These are phyloP conservation scores for Forbesichthys papilliferus DNA, from an alignment of 2,113 vertebrate species.

Conservation along the genomic window DNA sequence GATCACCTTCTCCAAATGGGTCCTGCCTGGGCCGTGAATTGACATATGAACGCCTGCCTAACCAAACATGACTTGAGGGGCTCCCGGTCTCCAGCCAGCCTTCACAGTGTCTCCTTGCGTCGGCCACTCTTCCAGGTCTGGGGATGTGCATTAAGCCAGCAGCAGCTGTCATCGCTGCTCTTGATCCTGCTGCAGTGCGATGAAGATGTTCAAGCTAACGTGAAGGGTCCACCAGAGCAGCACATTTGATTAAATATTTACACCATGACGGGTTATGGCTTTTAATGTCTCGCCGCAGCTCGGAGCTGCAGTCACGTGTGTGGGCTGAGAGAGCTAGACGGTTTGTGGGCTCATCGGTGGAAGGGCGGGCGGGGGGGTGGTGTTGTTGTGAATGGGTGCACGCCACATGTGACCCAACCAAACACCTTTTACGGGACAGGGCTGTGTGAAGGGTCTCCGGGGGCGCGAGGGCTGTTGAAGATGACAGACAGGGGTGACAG, in stretches of 20 bases:
- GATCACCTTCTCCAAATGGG: slow-evolving; percentile 46
- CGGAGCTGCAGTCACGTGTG: slow-evolving; percentile 44
- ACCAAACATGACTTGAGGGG: slow-evolving; percentile 42
- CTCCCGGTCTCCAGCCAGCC: slow-evolving; percentile 34
- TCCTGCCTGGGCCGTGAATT: slow-evolving; percentile 46
- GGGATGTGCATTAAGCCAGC: slow-evolving; percentile 59
- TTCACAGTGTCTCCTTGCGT: slow-evolving; percentile 61
- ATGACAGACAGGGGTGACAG: slow-evolving; percentile 9
- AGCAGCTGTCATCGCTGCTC: slow-evolving; percentile 60
- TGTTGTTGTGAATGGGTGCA: neutral
- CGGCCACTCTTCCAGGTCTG: slow-evolving; percentile 51
- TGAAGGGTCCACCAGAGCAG: slow-evolving; percentile 53
- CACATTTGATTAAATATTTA: slow-evolving; percentile 75
- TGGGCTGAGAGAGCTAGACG: slow-evolving; percentile 38
- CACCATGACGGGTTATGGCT: slow-evolving; percentile 51
- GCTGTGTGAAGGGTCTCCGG: slow-evolving; percentile 7
- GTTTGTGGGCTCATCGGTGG: slow-evolving; percentile 46
- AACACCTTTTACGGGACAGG: slow-evolving; percentile 7
- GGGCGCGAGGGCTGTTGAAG: slow-evolving; percentile 9
- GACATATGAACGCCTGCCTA: slow-evolving; percentile 46
- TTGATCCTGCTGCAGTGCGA: slow-evolving; percentile 30
- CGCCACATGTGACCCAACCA: slow-evolving; percentile 4
- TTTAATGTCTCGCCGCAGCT: slow-evolving; percentile 67
- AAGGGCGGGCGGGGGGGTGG: neutral
- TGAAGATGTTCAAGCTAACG: slow-evolving; percentile 38